Percentiles rank a stretch among this genome's conserved stretches.
Conservation (phyloP, 2,797 vertebrate genomes). For the Hoplostethus atlanticus region DNA sequence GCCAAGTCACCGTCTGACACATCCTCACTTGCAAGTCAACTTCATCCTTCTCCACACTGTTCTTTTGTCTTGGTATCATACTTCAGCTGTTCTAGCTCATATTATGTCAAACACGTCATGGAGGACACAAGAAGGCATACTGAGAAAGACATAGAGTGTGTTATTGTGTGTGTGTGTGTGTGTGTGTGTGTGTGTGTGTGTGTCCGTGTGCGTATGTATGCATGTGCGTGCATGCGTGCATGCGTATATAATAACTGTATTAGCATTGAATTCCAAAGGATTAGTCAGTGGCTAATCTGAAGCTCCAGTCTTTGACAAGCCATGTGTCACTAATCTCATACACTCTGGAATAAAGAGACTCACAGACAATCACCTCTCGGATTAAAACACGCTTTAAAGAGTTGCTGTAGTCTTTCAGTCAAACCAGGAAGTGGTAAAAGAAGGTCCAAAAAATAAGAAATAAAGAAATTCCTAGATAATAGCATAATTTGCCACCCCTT, state of each 20-base stretch:
- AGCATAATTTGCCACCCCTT: background rate
- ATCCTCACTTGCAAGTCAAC: no score
- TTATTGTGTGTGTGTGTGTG: background rate
- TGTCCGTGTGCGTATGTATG: slow-evolving; percentile 6
- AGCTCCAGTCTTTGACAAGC: slow-evolving; percentile 80
- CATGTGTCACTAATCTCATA: slow-evolving; percentile 83
- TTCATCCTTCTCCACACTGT: background rate
- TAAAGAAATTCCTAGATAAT: background rate
- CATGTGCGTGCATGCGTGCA: slow-evolving; percentile 14
- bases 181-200: background rate
- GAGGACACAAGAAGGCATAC: background rate
- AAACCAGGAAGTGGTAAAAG: slow-evolving; percentile 21
- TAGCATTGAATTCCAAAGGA: slow-evolving; percentile 75
- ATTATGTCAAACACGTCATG: no score
- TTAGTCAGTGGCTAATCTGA: slow-evolving; percentile 79
- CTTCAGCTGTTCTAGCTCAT: slow-evolving; percentile 27
- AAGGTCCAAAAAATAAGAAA: slow-evolving; percentile 26
- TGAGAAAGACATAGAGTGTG: slow-evolving; percentile 11
- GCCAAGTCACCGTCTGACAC: no score
- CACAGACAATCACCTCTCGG: slow-evolving; percentile 66
- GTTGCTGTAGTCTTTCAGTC: slow-evolving; percentile 54
- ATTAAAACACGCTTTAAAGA: slow-evolving; percentile 62
- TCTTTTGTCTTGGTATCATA: slow-evolving; percentile 26
- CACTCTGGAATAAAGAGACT: slow-evolving; percentile 71
- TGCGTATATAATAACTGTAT: slow-evolving; percentile 78